Evolutionary conservation across 1,140 invertebrate genomes (phyloP).

Genomic region (Atta texana): DNA sequence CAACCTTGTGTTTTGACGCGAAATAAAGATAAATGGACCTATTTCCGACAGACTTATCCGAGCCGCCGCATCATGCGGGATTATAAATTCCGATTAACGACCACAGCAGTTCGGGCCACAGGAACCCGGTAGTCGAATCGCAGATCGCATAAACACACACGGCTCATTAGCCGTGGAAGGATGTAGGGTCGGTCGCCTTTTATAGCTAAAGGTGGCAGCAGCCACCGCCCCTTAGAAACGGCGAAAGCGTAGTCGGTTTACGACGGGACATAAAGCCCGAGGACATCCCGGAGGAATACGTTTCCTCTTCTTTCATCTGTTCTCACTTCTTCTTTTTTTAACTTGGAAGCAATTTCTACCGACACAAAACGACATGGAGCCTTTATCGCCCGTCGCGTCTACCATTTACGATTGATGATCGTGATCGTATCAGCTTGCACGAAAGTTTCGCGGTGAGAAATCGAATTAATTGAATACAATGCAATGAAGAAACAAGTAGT

Average conservation of each 20-base stretch:
- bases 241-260: constrained; percentile 70
- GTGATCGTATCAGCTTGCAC: neutral
- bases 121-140: constrained; percentile 78
- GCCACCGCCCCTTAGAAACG: constrained; percentile 54
- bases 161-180: constrained; percentile 79
- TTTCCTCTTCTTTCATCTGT: constrained; percentile 54
- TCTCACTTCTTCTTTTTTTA: constrained; percentile 18
- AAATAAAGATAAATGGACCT: constrained; percentile 17
- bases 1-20: neutral
- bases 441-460: constrained; percentile 10
- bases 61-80: constrained; percentile 34
- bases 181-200: constrained; percentile 73
- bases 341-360: constrained; percentile 17
- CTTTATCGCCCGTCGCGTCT: constrained; percentile 32
- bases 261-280: constrained; percentile 75
- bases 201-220: constrained; percentile 79
- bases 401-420: constrained; percentile 30
- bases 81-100: constrained; percentile 77
- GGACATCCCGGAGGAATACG: constrained; percentile 59
- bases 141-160: constrained; percentile 78
- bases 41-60: neutral
- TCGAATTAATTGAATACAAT: neutral
- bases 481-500: neutral
- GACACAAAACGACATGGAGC: neutral
- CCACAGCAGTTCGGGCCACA: constrained; percentile 34